Percentiles rank a stretch among this genome's conserved stretches.
Conservation (phyloP, 1,140 invertebrate genomes). For the Caenorhabditis tropicalis region DNA sequence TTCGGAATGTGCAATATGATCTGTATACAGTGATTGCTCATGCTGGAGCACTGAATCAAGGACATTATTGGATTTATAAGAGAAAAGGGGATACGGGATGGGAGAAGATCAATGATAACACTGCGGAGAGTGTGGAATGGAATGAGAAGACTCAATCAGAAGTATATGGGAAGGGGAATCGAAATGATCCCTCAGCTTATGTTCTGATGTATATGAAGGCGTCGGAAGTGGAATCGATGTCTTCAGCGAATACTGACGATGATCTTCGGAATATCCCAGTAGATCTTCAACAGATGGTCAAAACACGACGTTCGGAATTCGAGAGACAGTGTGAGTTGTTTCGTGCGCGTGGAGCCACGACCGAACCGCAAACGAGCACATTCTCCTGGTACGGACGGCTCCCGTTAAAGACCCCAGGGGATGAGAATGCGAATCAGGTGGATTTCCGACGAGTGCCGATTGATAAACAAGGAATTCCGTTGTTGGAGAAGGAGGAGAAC, state of each 20-base stretch:
- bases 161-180: background rate
- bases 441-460: too few relatives aligned
- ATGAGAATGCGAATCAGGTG: background rate
- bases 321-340: background rate
- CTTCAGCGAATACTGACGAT: background rate
- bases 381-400: too few relatives aligned
- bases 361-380: too few relatives aligned
- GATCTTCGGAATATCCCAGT: background rate
- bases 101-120: background rate
- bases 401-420: too few relatives aligned
- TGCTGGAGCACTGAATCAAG: background rate
- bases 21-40: slow-evolving; percentile 13
- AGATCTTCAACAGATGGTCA: background rate
- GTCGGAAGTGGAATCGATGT: background rate
- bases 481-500: too few relatives aligned
- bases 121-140: background rate
- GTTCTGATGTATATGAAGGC: background rate
- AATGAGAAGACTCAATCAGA: background rate
- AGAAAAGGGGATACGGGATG: background rate
- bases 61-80: slow-evolving; percentile 43
- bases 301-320: background rate
- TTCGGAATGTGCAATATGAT: too few relatives aligned
- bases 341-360: too few relatives aligned
- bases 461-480: too few relatives aligned
- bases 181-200: background rate